These are phyloP conservation scores for Choloepus didactylus DNA, from an alignment of 2,797 vertebrate species.

Conservation along the genomic window DNA sequence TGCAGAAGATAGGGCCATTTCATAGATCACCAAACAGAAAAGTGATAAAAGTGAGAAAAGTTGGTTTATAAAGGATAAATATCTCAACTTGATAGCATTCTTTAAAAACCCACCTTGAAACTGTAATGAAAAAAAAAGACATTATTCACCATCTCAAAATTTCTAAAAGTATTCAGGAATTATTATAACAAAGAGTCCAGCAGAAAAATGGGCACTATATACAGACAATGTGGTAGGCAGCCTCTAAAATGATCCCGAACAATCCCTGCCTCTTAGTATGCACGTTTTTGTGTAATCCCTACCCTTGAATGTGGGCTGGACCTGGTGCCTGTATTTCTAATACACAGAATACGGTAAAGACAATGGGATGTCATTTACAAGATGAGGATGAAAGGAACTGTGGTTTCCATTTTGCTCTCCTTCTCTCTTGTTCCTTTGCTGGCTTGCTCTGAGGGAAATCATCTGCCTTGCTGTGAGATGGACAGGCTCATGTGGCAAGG, in stretches of 20 bases:
- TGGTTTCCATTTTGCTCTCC: not conserved
- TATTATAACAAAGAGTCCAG: not conserved
- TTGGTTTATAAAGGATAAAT: not conserved
- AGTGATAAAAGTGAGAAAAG: not conserved
- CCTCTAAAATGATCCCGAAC: not conserved
- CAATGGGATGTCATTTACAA: not conserved
- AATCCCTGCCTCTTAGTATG: not conserved
- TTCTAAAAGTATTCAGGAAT: not conserved
- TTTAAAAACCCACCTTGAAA: conserved; percentile 23
- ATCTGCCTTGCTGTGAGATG: not conserved
- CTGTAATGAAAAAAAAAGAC: not conserved
- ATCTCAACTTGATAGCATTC: not conserved
- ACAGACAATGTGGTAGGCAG: not conserved
- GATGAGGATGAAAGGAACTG: not conserved
- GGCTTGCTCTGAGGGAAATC: not conserved
- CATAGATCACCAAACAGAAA: not conserved
- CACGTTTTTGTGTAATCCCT: not conserved
- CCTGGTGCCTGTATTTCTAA: not conserved
- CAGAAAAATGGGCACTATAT: not conserved
- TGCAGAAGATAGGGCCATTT: not conserved
- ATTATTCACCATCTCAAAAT: not conserved
- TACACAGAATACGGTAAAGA: not conserved
- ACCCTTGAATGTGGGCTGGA: not conserved
- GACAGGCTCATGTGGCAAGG: not conserved
- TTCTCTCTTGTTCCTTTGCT: not conserved